Evolutionary conservation across 2,113 vertebrate genomes (phyloP).

Genomic region (Syngnathus floridae): DNA sequence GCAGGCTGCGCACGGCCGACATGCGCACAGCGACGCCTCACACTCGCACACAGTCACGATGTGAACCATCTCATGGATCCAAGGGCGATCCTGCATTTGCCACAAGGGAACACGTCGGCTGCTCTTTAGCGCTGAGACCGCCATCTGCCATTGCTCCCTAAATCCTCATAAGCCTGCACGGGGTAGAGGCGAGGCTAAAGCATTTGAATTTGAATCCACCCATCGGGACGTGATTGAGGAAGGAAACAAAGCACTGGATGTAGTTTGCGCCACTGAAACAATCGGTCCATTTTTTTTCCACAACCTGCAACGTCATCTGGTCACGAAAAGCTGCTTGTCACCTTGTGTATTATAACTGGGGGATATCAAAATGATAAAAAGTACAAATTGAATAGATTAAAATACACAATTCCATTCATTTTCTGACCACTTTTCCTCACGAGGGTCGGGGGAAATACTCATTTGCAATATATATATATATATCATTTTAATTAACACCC

Average conservation of each 20-base stretch:
- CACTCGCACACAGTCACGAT: slow-evolving; percentile 49
- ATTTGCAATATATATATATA: too few species aligned
- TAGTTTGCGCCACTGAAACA: slow-evolving; percentile 34
- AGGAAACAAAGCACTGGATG: not conserved
- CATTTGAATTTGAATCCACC: not conserved
- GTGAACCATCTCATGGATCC: slow-evolving; percentile 4
- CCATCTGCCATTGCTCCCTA: slow-evolving; percentile 61
- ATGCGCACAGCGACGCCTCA: slow-evolving; percentile 50
- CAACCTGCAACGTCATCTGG: slow-evolving; percentile 58
- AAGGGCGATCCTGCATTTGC: slow-evolving; percentile 29
- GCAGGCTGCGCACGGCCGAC: slow-evolving; percentile 47
- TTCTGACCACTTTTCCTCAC: too few species aligned
- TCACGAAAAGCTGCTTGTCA: slow-evolving; percentile 7
- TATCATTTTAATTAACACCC: too few species aligned
- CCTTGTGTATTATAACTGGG: not conserved
- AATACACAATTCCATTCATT: too few species aligned
- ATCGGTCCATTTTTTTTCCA: not conserved
- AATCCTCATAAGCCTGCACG: slow-evolving; percentile 43
- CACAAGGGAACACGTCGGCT: slow-evolving; percentile 26
- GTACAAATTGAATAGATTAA: too few species aligned
- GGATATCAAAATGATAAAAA: not conserved
- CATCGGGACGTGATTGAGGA: not conserved
- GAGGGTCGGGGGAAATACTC: too few species aligned
- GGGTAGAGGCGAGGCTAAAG: slow-evolving; percentile 21
- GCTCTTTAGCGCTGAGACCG: slow-evolving; percentile 34